Base-by-base conservation (phyloP, 2,888 invertebrate species). In the Eudasyphora cyanicolor region DNA sequence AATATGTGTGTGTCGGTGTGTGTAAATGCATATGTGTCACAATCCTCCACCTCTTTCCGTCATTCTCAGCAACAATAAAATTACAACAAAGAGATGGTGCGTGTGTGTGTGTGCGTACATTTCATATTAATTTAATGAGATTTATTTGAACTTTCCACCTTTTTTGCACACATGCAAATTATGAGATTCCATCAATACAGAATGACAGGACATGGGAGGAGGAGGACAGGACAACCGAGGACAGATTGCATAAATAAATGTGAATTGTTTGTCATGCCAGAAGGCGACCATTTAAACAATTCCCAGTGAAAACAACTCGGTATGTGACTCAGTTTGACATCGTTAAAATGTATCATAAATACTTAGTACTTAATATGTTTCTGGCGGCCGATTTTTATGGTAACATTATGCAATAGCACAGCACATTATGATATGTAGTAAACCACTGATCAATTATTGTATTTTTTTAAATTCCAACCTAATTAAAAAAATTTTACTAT, bases 141-240 rank as follows among this genome's bases (percentile, higher is more conserved):
- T 74, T 74, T 45, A 79, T 76, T 79, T 79, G 76, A 76, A 76
- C 76, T 79, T 67, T 76, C 57, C 60, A 76, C 79, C 82, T 79
- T 79, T 60, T 74, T 49, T 67, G 19, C 17, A 60, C 45, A 29
- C 19, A 74, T 57, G 57, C 42, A 57, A 60, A 60, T 73, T 73
- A 57, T 42, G 57, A 27, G 38, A 60, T 73, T 38, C 57, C 73
- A 42, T 73, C 17, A 57, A 57, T 73, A 60, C 57, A 7, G 38
- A n/a, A n/a, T n/a, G n/a, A n/a, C n/a, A n/a, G n/a, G n/a, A n/a
- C n/a, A n/a, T n/a, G n/a, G n/a, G n/a, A n/a, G n/a, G n/a, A n/a
- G n/a, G n/a, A n/a, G n/a, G n/a, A n/a, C n/a, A n/a, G n/a, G n/a
- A n/a, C n/a, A n/a, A n/a, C n/a, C n/a, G 29, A 62, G 67, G 67